Conservation (phyloP, 2,888 invertebrate species). For the Leucophenga montana region DNA sequence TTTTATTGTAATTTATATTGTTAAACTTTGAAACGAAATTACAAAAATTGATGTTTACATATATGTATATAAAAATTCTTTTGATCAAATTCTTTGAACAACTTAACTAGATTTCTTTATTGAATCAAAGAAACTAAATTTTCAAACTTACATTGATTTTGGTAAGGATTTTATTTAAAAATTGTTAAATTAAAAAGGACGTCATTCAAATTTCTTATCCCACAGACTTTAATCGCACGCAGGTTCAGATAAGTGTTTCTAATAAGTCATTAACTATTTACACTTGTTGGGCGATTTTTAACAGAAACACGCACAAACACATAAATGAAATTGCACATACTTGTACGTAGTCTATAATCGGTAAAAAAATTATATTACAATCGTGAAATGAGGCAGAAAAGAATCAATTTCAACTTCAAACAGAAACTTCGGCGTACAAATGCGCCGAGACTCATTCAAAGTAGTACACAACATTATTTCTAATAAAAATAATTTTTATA, state of each 20-base stretch:
- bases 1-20: neutral
- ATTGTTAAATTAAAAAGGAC: no score
- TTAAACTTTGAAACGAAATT: neutral
- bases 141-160: no score
- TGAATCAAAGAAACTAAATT: no score
- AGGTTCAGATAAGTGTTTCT: conserved; percentile 20
- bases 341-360: no score
- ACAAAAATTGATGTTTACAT: neutral
- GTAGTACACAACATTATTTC: no score
- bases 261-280: conserved; percentile 20
- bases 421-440: neutral
- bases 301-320: conserved; percentile 5
- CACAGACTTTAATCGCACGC: neutral
- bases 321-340: no score
- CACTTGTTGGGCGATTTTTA: neutral
- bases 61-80: neutral
- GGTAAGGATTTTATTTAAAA: no score
- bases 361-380: conserved; percentile 11
- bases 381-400: neutral
- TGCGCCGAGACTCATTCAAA: no score
- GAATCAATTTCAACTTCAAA: neutral
- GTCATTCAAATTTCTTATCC: neutral
- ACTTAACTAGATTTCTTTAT: no score
- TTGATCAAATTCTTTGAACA: neutral
- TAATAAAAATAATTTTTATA: no score